Base-by-base conservation (phyloP, 2,113 vertebrate species). In the Delphinapterus leucas region DNA sequence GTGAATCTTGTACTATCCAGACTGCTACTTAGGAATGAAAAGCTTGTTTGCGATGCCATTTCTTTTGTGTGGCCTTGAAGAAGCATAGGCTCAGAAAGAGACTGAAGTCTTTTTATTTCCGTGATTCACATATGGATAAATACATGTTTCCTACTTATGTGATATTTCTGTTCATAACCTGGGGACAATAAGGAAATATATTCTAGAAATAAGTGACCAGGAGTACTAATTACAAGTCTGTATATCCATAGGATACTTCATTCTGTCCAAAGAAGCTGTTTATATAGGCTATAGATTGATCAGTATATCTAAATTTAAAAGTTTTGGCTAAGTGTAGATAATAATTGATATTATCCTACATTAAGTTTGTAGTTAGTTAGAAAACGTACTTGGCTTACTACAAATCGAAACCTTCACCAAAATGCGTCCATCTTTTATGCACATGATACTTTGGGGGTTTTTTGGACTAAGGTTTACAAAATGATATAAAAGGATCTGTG, bases 91-190 rank as follows among this genome's bases (percentile, higher is more conserved):
- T 84, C 12, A 87, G 25, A 88, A 83, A 89, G 33, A 77, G 33
- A 1, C 89, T 95, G 38, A 97, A 90, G 67, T 88, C 28, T 67
- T 49, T 21, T 26, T 85, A 49, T 97, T 98, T 96, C 88, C 88
- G 55, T 84, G 87, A 90, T 31, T 26, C 25, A 73, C 83, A 3
- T 76, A 73, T 60, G 17, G 65, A 60, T 83, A 81, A 92, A 92
- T 82, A 97, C 83, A 41, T 82, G n/a, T 90, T 88, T 95, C 8
- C 68, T 87, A 67, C 20, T 88, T 49, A 55, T 21, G 60, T 65
- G 44, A 76, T 63, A 71, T 83, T 83, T 95, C 58, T 49, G 17
- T 77, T 91, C 11, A 80, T 77, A 88, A 77, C 74, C 25, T 71
- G 25, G 20, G 6, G 49, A 53, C 8, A 88, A 14, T 67, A 88